Evolutionary conservation across 2,888 invertebrate species (phyloP).

Genomic region (Dyspetes luteomarginatus): DNA sequence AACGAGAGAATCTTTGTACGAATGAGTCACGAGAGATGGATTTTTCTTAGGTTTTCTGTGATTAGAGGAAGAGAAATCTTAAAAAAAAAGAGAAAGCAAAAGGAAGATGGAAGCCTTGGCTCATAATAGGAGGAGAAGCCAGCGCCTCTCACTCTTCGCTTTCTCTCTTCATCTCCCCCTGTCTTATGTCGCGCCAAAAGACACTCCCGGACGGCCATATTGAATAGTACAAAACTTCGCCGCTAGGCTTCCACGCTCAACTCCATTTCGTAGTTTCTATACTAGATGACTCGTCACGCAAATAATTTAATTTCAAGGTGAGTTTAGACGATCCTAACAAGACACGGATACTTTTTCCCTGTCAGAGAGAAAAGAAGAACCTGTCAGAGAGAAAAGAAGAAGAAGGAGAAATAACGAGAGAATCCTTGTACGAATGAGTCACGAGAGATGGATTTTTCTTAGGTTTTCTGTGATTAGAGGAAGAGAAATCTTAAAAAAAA

Average conservation of each 20-base stretch:
- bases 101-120: conserved; percentile 82
- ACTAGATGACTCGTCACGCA: neutral
- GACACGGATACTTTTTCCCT: no score
- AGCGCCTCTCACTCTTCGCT: conserved; percentile 73
- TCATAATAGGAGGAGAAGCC: conserved; percentile 82
- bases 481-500: neutral
- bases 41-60: neutral
- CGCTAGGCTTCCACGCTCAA: neutral
- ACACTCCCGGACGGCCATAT: neutral
- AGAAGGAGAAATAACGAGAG: neutral
- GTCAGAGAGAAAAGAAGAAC: neutral
- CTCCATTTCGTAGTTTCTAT: neutral
- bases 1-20: neutral
- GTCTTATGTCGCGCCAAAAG: no score
- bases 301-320: neutral
- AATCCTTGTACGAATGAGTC: conserved; percentile 23
- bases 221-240: neutral
- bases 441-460: conserved; percentile 20
- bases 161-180: neutral
- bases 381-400: neutral
- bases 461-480: neutral
- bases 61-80: neutral
- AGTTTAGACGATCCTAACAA: neutral
- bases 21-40: conserved; percentile 35
- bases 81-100: conserved; percentile 66